Evolutionary conservation across 2,888 invertebrate species (phyloP), one percentile per base, ranked within the genome.

Genomic region (Philereme transversata): DNA sequence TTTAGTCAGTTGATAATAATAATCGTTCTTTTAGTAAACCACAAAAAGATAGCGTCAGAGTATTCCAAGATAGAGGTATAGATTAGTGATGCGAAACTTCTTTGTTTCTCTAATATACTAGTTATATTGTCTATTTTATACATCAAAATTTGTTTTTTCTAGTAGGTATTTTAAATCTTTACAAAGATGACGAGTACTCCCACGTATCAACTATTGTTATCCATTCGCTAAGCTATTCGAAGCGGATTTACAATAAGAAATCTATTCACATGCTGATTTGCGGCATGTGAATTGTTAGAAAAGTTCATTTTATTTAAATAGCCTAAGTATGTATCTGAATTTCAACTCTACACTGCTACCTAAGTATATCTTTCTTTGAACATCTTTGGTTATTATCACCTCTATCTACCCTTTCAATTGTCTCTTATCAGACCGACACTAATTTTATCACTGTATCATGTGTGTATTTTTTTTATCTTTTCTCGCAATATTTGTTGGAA

Each of bases 241-340:
- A 45, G 55, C 63, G 57, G 67, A 50, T 53, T 59, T 46, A 46
- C 63, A 51, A 33, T 60, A 59, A 49, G 41, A 63, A 63, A 63
- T 63, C 51, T 65, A 59, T 65, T 65, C 60, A 51, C 54, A 65
- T 59, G 67, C 47, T 63, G 43, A 67, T 65, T 56, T 40, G 40
- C 34, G 45, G 44, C 58, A 57, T 61, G 41, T 50, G 38, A 40
- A 38, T 5, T 38, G 3, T n/a, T n/a, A n/a, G n/a, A 22, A 22
- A 22, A 22, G 22, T 22, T 22, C 22, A 1, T 22, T 22, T 22
- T 22, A 22, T 22, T 22, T 22, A 22, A 2, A 3, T 22, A 22
- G 22, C 22, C 22, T 22, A 22, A 22, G 22, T 22, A n/a, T 4
- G 5, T 5, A 7, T 40, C 6, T 40, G 4, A 40, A 40, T 8